Conservation (phyloP, 2,888 invertebrate species). For the Didymodactylos carnosus region DNA sequence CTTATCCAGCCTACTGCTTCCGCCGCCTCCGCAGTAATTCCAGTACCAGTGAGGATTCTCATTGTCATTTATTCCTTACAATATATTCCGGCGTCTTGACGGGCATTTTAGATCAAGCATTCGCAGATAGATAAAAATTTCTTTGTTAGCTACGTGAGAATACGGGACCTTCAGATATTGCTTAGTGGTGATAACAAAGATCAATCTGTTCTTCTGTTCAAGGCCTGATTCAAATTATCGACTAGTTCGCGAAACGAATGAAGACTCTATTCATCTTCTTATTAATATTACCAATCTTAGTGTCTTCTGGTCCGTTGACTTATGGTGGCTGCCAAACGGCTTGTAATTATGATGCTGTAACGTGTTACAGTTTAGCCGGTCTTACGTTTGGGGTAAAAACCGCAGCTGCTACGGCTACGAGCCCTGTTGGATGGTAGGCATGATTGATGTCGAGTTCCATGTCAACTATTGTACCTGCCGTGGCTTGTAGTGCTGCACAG, state of each 20-base stretch:
- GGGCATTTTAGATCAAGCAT: too few relatives aligned
- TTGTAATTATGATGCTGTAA: neutral
- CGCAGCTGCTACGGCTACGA: neutral
- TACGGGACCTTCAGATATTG: too few relatives aligned
- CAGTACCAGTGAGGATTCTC: too few relatives aligned
- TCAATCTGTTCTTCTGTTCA: too few relatives aligned
- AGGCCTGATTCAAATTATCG: too few relatives aligned
- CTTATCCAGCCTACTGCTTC: too few relatives aligned
- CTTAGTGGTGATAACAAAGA: too few relatives aligned
- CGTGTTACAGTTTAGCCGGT: neutral
- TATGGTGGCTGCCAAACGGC: neutral
- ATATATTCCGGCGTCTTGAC: too few relatives aligned
- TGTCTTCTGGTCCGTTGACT: neutral
- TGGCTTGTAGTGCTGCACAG: neutral
- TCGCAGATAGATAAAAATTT: too few relatives aligned
- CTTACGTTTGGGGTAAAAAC: neutral
- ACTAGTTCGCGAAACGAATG: neutral
- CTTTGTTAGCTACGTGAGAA: too few relatives aligned
- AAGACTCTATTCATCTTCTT: neutral
- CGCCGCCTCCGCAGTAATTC: too few relatives aligned
- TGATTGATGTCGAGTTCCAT: neutral
- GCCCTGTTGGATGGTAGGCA: neutral
- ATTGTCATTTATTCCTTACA: too few relatives aligned
- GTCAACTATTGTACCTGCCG: neutral
- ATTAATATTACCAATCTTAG: neutral